phyloP scores from a whole-genome alignment of 2,113 vertebrate genomes.

The Semnornis frantzii region DNA sequence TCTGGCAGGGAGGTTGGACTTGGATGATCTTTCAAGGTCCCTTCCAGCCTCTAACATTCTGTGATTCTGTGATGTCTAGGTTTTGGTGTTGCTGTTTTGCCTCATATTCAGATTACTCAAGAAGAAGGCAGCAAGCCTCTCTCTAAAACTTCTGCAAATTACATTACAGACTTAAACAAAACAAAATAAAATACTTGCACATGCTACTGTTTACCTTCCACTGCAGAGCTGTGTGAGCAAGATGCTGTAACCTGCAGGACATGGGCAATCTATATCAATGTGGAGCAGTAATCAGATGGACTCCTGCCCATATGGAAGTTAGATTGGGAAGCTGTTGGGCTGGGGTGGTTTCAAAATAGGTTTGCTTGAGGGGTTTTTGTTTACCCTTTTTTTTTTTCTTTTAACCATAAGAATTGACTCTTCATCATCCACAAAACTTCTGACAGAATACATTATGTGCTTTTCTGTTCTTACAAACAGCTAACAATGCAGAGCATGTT shows the following conservation, averaged over 20 bases:
- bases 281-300: background rate
- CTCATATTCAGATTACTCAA: no score
- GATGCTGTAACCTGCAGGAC: background rate
- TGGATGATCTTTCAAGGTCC: no score
- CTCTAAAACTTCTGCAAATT: no score
- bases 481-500: background rate
- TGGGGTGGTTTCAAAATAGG: background rate
- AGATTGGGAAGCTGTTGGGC: background rate
- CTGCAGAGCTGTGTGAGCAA: background rate
- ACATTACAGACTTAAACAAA: background rate
- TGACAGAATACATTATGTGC: background rate
- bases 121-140: no score
- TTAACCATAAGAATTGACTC: background rate
- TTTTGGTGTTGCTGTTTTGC: no score
- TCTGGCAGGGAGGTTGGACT: no score
- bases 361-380: background rate
- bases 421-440: background rate
- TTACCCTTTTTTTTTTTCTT: background rate
- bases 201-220: background rate
- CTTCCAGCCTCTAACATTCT: no score
- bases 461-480: background rate
- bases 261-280: rapidly evolving
- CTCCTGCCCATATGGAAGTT: background rate
- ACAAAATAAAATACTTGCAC: no score
- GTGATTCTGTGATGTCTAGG: no score